Evolutionary conservation across 2,888 invertebrate genomes (phyloP), one percentile per base, ranked within the genome.

Genomic region (Tetragonula carbonaria): DNA sequence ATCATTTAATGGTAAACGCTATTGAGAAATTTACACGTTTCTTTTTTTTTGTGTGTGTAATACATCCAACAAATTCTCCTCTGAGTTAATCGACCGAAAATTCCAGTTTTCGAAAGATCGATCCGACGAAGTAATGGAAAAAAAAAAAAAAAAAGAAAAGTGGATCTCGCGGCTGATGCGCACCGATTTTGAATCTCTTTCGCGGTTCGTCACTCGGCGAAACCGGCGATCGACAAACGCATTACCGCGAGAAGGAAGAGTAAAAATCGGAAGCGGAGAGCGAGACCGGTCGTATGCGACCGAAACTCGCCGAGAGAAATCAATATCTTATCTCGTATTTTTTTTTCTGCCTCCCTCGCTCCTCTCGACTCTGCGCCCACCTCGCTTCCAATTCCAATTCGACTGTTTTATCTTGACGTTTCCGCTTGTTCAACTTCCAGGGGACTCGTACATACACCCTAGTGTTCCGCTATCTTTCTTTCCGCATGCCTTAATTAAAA

Each of bases 401-500:
- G 23, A 74, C 45, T 53, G n/a, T 55, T 80, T 80, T 74, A 75
- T 75, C 80, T 62, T 16, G 66, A 62, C 71, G 53, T 74, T 80
- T 62, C 71, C 59, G 62, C 66, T 23, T 57, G 65, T 74, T 66
- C 71, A 62, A 70, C 71, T 66, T 68, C 23, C 76, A 55, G 53
- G 16, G 5, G 4, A 5, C 57, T 50, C 63, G 53, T 53, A 38
- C 45, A 0, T 45, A 45, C 11, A 45, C 45, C 45, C 45, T 45
- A 8, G 45, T 21, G 11, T 45, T 21, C 45, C 28, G 51, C 55
- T 75, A 57, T 76, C 76, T n/a, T 6, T 45, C 38, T 80, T 80
- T 80, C 76, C 71, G 57, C 80, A 16, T 71, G 75, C 76, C 55
- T 80, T 80, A 75, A 80, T 80, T 82, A 82, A 82, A 71, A 82